Conservation (phyloP, 1,140 invertebrate genomes). For the Agrilus planipennis region DNA sequence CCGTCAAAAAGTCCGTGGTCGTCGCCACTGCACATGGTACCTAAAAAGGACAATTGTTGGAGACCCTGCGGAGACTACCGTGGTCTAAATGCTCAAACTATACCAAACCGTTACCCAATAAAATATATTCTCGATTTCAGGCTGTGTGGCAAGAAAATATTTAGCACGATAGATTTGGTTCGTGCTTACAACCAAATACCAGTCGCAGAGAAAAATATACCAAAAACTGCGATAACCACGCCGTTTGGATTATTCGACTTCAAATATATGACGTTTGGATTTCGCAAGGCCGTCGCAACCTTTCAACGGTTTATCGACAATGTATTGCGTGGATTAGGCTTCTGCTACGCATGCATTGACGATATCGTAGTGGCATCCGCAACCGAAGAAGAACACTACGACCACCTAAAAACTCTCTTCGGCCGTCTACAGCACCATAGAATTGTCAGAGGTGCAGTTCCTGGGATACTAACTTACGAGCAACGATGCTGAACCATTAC, state of each 20-base stretch:
- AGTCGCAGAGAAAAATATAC: slow-evolving; percentile 16
- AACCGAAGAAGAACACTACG: slow-evolving; percentile 18
- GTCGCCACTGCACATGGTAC: slow-evolving; percentile 30
- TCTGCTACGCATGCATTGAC: slow-evolving; percentile 9
- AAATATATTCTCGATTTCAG: slow-evolving; percentile 25
- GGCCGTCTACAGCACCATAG: slow-evolving; percentile 14
- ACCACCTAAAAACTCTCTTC: slow-evolving; percentile 18
- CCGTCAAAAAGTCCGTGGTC: slow-evolving; percentile 32
- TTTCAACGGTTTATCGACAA: neutral
- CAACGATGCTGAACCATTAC: slow-evolving; percentile 19
- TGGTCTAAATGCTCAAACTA: slow-evolving; percentile 31
- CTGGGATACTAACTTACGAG: slow-evolving; percentile 21
- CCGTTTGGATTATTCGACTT: slow-evolving; percentile 11
- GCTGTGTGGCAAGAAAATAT: slow-evolving; percentile 24
- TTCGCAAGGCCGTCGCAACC: neutral
- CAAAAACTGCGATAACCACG: slow-evolving; percentile 15
- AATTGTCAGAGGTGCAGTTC: slow-evolving; percentile 19
- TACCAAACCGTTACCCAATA: slow-evolving; percentile 29
- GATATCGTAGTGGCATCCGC: slow-evolving; percentile 36
- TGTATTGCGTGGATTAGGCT: neutral
- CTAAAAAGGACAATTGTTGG: slow-evolving; percentile 30
- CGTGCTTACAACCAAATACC: slow-evolving; percentile 32
- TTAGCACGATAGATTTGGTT: slow-evolving; percentile 32
- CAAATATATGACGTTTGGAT: neutral
- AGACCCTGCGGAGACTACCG: slow-evolving; percentile 35